Evolutionary conservation across 2,888 invertebrate species (phyloP).

Genomic region (Celastrina argiolus): DNA sequence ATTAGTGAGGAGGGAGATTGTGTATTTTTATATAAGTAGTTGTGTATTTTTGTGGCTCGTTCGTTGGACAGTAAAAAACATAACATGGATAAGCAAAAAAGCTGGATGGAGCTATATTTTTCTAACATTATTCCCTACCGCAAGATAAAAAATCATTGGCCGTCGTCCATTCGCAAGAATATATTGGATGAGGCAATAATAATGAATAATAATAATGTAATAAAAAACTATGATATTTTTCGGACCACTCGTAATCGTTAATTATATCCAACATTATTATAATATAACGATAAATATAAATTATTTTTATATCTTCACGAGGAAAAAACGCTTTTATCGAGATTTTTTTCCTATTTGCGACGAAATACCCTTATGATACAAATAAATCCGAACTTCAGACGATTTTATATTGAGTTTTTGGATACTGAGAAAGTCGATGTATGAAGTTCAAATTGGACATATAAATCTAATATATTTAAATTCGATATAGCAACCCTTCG

Average conservation of each 20-base stretch:
- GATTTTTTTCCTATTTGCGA: background rate
- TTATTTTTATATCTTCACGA: background rate
- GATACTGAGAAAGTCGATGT: background rate
- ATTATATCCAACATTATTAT: background rate
- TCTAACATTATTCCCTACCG: background rate
- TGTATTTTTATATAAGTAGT: too few relatives aligned
- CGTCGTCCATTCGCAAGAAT: background rate
- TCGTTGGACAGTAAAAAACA: too few relatives aligned
- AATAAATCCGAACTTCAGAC: too few relatives aligned
- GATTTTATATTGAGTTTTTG: background rate
- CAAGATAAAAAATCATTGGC: background rate
- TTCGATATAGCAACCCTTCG: constrained; percentile 17
- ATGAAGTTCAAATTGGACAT: constrained; percentile 5
- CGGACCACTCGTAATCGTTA: background rate
- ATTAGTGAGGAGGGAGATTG: too few relatives aligned
- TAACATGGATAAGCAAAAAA: too few relatives aligned
- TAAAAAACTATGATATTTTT: constrained; percentile 1
- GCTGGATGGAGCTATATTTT: background rate
- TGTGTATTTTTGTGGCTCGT: too few relatives aligned
- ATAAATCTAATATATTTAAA: constrained; percentile 18
- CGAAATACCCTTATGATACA: too few relatives aligned
- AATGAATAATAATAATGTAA: constrained; percentile 8
- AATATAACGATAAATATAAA: background rate
- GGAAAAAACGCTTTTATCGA: background rate
- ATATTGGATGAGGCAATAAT: background rate